Base-by-base conservation (phyloP, 1,140 invertebrate species). In the Penaeus japonicus region DNA sequence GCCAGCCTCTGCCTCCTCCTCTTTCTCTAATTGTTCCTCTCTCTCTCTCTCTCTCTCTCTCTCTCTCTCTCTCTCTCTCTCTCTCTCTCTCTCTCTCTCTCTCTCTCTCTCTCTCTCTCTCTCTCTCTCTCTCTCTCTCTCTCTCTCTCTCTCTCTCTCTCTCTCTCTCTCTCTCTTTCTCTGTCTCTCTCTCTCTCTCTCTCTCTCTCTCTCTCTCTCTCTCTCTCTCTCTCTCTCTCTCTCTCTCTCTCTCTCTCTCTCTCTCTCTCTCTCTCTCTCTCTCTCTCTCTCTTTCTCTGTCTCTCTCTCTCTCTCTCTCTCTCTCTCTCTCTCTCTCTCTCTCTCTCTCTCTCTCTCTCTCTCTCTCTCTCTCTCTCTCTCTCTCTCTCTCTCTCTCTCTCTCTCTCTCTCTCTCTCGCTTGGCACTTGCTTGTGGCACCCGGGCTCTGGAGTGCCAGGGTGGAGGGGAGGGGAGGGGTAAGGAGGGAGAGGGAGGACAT, bases 361-460 rank as follows among this genome's bases (percentile, higher is more conserved):
- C 27, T 79, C 32, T 79, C 27, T 79, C 77, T 79, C 77, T 39
- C 32, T 79, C 77, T 39, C 24, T 35, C 32, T 79, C 77, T 79
- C 77, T 79, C 77, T 79, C 77, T 79, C 77, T 79, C 77, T 79
- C 77, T 79, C 77, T 79, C 77, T 79, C 77, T 79, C 77, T 79
- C 77, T 79, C 77, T 79, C 77, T 79, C 77, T 79, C 77, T 79
- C 77, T 80, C 78, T 7, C 78, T 80, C 78, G 27, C 35, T 47
- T 22, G 78, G 35, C 54, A 53, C 54, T 55, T 57, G 78, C 78
- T 54, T 27, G 20, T 27, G n/a, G 78, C 73, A 77, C 73, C 73
- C 22, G 22, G 73, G 5, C 32, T 39, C 32, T 30, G 47, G 47
- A 77, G 32, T 39, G 73, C 30, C 20, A 77, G 12, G 47, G 73